A percentile compares a stretch with the other conserved stretches of the same genome.
phyloP scores from a whole-genome alignment of 2,113 vertebrate genomes.

The Brachyhypopomus occidentalis region DNA sequence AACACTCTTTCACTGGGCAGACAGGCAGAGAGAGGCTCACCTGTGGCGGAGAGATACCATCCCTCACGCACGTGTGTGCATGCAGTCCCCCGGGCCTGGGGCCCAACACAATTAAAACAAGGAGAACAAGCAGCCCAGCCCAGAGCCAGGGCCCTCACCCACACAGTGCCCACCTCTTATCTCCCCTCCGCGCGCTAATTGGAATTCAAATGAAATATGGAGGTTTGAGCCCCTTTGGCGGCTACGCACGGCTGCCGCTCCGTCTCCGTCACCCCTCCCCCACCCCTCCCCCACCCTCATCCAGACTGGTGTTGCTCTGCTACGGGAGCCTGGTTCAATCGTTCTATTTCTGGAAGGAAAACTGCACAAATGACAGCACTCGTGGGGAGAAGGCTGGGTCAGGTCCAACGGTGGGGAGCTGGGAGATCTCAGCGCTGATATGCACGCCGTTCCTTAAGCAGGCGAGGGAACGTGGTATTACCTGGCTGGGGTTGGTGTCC shows the following conservation, averaged over 20 bases:
- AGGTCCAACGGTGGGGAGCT: neutral
- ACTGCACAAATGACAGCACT: neutral
- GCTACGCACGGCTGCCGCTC: conserved; percentile 15
- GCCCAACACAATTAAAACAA: conserved; percentile 73
- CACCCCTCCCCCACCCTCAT: neutral
- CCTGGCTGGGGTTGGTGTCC: neutral
- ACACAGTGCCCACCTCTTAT: conserved; percentile 48
- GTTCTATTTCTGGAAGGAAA: neutral
- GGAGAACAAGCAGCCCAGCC: conserved; percentile 59
- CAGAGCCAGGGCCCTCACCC: conserved; percentile 51
- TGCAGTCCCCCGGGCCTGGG: conserved; percentile 60
- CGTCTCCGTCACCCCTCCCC: conserved; percentile 2
- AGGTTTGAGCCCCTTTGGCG: conserved; percentile 20
- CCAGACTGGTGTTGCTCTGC: neutral
- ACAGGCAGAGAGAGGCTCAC: conserved; percentile 64
- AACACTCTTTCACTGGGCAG: conserved; percentile 26
- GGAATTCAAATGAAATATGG: conserved; percentile 47
- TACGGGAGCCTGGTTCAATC: neutral
- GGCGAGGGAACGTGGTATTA: neutral
- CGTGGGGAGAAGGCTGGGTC: neutral
- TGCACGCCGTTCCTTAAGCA: neutral
- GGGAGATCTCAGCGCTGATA: conserved; percentile 2
- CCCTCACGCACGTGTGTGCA: conserved; percentile 54
- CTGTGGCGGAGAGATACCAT: conserved; percentile 69
- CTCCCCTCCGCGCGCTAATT: conserved; percentile 60